phyloP scores from a whole-genome alignment of 2,888 invertebrate genomes.

The Euproctis similis region DNA sequence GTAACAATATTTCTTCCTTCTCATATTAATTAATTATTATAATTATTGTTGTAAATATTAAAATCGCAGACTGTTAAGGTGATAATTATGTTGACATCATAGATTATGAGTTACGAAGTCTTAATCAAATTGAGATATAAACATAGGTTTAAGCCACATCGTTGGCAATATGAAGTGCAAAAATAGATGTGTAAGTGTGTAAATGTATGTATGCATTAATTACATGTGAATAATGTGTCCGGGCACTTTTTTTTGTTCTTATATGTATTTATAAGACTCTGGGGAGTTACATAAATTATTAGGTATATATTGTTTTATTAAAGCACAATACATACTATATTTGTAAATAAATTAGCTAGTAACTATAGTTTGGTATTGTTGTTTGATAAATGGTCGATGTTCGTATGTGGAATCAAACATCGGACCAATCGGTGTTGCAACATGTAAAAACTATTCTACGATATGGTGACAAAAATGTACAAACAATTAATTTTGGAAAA shows the following conservation, averaged over 20 bases:
- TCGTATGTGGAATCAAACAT: constrained; percentile 15
- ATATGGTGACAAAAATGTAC: constrained; percentile 36
- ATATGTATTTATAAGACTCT: constrained; percentile 61
- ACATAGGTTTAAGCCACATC: constrained; percentile 72
- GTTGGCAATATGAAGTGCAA: constrained; percentile 73
- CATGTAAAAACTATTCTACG: constrained; percentile 12
- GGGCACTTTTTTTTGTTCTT: constrained; percentile 63
- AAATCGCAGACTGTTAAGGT: constrained; percentile 45
- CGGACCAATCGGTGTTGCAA: constrained; percentile 9
- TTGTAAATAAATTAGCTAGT: constrained; percentile 68
- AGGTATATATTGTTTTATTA: constrained; percentile 53
- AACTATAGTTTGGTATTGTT: constrained; percentile 51
- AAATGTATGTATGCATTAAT: constrained; percentile 62
- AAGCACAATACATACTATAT: constrained; percentile 71
- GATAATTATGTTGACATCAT: constrained; percentile 51
- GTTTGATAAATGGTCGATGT: constrained; percentile 10
- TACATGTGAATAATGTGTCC: constrained; percentile 66
- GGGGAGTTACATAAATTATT: constrained; percentile 56
- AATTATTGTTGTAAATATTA: constrained; percentile 66
- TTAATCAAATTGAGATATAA: constrained; percentile 73
- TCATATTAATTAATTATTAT: no score
- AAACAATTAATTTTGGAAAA: constrained; percentile 40
- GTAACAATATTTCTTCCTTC: constrained; percentile 61
- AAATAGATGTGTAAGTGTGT: constrained; percentile 67
- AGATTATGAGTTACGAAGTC: constrained; percentile 62